Base-by-base conservation (phyloP, 2,888 invertebrate species). In the Theristus sp. region DNA sequence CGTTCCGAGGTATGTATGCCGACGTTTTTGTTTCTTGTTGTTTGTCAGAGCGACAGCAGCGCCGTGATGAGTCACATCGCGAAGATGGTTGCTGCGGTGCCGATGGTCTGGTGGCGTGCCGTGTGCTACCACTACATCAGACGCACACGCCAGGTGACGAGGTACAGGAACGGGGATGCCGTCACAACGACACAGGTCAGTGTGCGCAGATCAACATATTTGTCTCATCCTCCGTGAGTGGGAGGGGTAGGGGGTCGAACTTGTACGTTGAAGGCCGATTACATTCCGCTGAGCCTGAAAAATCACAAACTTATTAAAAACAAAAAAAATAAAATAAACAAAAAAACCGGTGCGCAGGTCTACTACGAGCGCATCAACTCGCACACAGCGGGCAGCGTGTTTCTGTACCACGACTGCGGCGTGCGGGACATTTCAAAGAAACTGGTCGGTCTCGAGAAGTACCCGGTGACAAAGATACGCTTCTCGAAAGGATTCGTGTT, bases 91-190 rank as follows among this genome's bases (percentile, higher is more conserved):
- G 80, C 80, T 49, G 83, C 86, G 0, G 81, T 82, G 62, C 86
- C 86, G 0, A 80, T 86, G 61, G 84, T 87, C 56, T 87, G 87
- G 87, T 87, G 87, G 87, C 86, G 86, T 72, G 86, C 86, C 55
- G 82, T 85, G 62, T 86, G 85, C 74, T 87, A 86, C 75, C 87
- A 87, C 76, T 87, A 86, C 75, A 83, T 85, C 63, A 75, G 86
- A 49, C 80, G 85, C 65, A 77, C 84, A 69, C 78, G 85, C 61
- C 84, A 85, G 72, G 73, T 76, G 58, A 71, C 70, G 20, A 49
- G 86, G 63, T 86, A 85, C 73, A 79, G 86, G 60, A 85, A 86
- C 72, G 86, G 86, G 10, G 86, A 86, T 74, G 84, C 86, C 56
- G 84, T 85, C 71, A 85, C 85, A 13, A 84, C 85, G 46, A 85